phyloP scores from a whole-genome alignment of 1,140 invertebrate genomes.

The Uloborus diversus region DNA sequence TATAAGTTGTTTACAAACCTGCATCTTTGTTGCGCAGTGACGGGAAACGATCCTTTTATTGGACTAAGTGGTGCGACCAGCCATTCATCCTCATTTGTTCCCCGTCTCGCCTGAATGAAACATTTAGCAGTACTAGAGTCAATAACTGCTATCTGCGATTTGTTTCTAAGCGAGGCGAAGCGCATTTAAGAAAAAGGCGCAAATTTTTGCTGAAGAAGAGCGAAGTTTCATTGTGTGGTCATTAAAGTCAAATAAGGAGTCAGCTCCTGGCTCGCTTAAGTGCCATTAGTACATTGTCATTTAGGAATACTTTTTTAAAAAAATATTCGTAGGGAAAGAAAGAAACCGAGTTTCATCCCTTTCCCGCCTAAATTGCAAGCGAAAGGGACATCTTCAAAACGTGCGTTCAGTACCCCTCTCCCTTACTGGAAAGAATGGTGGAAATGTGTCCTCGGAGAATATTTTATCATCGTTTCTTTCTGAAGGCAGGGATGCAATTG shows the following conservation, averaged over 20 bases:
- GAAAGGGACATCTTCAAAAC: neutral
- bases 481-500: neutral
- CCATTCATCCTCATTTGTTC: constrained; percentile 33
- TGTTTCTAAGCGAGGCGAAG: constrained; percentile 22
- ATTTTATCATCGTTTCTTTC: constrained; percentile 37
- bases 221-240: constrained; percentile 5
- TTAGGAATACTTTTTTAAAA: neutral
- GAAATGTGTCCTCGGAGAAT: constrained; percentile 13
- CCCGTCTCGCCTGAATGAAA: neutral
- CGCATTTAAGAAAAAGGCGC: constrained; percentile 27
- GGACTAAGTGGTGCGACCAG: neutral
- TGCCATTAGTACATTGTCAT: constrained; percentile 34
- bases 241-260: constrained; percentile 15
- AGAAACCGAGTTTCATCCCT: too few species aligned
- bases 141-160: neutral
- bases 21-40: constrained; percentile 3
- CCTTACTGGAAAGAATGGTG: constrained; percentile 2
- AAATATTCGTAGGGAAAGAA: neutral
- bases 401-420: neutral
- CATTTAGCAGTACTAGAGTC: neutral
- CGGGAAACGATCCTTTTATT: constrained; percentile 5
- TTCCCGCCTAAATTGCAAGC: constrained; percentile 1
- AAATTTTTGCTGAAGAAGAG: constrained; percentile 13
- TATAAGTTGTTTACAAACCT: constrained; percentile 6
- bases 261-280: constrained; percentile 20